Evolutionary conservation across 2,888 invertebrate genomes (phyloP), one percentile per base, ranked within the genome.

Genomic region (Dilophus febrilis): DNA sequence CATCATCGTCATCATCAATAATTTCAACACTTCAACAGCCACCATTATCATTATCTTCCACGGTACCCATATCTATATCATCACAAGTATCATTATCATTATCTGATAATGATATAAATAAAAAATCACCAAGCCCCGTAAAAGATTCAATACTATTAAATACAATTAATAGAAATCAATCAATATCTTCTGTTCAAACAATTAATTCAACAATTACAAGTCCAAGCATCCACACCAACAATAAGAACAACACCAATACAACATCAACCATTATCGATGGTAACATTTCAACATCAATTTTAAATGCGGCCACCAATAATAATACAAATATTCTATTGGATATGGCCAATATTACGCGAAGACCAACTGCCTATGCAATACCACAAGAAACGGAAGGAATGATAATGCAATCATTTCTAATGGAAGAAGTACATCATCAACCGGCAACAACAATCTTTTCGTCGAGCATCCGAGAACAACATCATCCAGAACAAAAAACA

Each of bases 351-450:
- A 52, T 58, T 31, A 51, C 51, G 27, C 55, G 56, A 28, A 56
- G 59, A 33, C 73, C 77, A 34, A 72, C 74, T 3, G 70, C 72
- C 42, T 78, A 75, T 53, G 77, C 77, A 22, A 63, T 75, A 53
- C 78, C 78, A 4, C 71, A 69, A 51, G 65, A 64, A 47, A 53
- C 57, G 3, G 56, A 58, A n/a, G 68, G 70, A 46, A 80, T 83
- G 55, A 77, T 85, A 49, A 91, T 92, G 90, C 92, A 92, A 68
- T 85, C 91, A 42, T 94, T 92, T 66, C 71, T 87, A 51, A 70
- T 90, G 52, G 75, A 78, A 62, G 83, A 85, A 61, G 22, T 22
- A 6, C 22, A 58, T 58, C 35, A 67, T 66, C 51, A 60, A 22
- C 66, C 52, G 64, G 65, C 49, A 44, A 44, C 37, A 22, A 17